These are phyloP conservation scores for Melopsittacus undulatus DNA, from an alignment of 2,797 vertebrate genomes.

Conservation along the genomic window DNA sequence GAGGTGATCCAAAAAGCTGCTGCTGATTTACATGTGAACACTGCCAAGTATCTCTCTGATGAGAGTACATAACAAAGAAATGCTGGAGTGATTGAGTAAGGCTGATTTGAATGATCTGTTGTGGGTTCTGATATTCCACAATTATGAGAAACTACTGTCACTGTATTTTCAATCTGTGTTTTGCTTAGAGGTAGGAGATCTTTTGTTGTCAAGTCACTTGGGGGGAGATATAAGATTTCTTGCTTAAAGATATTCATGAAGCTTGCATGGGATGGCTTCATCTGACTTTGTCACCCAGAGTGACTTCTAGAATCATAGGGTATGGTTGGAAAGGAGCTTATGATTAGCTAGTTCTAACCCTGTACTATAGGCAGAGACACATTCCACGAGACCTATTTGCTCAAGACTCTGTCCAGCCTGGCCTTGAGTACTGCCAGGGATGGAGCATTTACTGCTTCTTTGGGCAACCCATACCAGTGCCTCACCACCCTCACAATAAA, in stretches of 20 bases:
- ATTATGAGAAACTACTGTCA: conserved; percentile 20
- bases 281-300: neutral
- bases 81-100: conserved; percentile 3
- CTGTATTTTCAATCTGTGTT: neutral
- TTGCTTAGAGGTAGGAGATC: neutral
- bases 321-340: neutral
- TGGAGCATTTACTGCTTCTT: neutral
- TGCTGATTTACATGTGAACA: conserved; percentile 23
- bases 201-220: neutral
- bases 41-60: conserved; percentile 55
- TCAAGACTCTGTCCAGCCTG: neutral
- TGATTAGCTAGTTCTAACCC: neutral
- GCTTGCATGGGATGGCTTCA: neutral
- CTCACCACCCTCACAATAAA: neutral
- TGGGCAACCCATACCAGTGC: neutral
- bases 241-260: neutral
- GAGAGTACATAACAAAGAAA: conserved; percentile 45
- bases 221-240: neutral
- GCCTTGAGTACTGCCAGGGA: neutral
- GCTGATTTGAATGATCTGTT: conserved; percentile 52
- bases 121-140: conserved; percentile 21
- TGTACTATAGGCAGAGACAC: no score
- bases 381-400: neutral
- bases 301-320: neutral
- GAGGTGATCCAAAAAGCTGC: conserved; percentile 49